A percentile compares a stretch with the other conserved stretches of the same genome.
These are phyloP conservation scores for Turritopsis rubra DNA, from an alignment of 30 jellyfish, hydroid and myxozoan species.

Conservation along the genomic window DNA sequence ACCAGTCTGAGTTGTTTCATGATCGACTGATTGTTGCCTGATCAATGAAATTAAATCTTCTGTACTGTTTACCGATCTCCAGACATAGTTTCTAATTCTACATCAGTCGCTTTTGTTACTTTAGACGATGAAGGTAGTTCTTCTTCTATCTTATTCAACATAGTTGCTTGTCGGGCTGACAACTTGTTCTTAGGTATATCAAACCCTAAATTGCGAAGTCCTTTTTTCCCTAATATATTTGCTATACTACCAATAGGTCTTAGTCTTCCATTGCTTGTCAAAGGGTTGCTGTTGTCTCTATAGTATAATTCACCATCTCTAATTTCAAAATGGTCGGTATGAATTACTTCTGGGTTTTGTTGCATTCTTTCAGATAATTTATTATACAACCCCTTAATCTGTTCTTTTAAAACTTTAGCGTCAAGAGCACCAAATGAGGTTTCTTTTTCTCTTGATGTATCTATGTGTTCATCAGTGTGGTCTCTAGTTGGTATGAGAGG, in stretches of 20 bases:
- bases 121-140: background rate
- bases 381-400: no score
- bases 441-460: no score
- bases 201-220: background rate
- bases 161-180: background rate
- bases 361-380: no score
- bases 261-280: background rate
- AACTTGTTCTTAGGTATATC: constrained; percentile 7
- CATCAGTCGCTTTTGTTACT: background rate
- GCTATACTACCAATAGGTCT: background rate
- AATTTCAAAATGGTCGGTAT: background rate
- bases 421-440: no score
- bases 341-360: background rate
- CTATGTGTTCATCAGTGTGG: no score
- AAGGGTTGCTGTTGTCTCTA: background rate
- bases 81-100: background rate
- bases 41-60: constrained; percentile 6
- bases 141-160: background rate
- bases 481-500: no score
- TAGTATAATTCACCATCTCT: background rate
- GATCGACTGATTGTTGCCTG: background rate
- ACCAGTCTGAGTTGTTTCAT: background rate
- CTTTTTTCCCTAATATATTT: background rate
- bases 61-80: background rate
- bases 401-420: no score